Evolutionary conservation across 2,797 vertebrate species (phyloP).

Genomic region (Labeo calbasu): DNA sequence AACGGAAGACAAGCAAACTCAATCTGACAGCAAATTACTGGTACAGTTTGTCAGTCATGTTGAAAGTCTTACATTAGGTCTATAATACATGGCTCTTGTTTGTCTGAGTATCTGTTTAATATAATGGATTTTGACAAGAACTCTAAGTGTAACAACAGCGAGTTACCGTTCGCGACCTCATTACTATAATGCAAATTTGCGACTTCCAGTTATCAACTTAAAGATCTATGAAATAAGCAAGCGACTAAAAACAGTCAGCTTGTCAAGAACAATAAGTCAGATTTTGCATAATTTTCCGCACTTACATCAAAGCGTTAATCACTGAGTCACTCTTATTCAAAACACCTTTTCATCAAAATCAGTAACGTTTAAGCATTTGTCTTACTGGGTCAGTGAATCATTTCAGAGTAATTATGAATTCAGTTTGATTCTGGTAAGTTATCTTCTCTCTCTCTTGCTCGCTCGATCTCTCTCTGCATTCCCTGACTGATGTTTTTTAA

Average conservation of each 20-base stretch:
- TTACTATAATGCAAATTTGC: constrained; percentile 23
- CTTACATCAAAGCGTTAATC: constrained; percentile 32
- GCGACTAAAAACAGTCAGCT: constrained; percentile 24
- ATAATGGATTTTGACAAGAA: constrained; percentile 18
- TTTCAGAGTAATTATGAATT: constrained; percentile 58
- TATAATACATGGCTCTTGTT: constrained; percentile 13
- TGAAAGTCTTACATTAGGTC: neutral
- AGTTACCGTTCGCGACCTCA: constrained; percentile 23
- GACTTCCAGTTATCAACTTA: constrained; percentile 25
- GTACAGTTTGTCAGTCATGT: constrained; percentile 13
- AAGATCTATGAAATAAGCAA: constrained; percentile 24
- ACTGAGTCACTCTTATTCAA: constrained; percentile 35
- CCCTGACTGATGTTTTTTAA: constrained; percentile 66
- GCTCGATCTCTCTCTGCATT: neutral
- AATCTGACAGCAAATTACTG: neutral
- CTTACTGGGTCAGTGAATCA: constrained; percentile 52
- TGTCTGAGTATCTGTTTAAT: neutral
- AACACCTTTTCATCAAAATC: constrained; percentile 57
- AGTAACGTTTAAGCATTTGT: constrained; percentile 48
- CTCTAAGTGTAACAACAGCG: neutral
- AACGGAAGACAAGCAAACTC: neutral
- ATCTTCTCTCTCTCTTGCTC: neutral
- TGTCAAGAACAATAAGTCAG: constrained; percentile 26
- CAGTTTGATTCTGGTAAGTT: constrained; percentile 60
- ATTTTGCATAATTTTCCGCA: constrained; percentile 3